Percentiles rank a stretch among this genome's conserved stretches.
Evolutionary conservation across 2,888 invertebrate species (phyloP).

Genomic region (Pinctada fucata): DNA sequence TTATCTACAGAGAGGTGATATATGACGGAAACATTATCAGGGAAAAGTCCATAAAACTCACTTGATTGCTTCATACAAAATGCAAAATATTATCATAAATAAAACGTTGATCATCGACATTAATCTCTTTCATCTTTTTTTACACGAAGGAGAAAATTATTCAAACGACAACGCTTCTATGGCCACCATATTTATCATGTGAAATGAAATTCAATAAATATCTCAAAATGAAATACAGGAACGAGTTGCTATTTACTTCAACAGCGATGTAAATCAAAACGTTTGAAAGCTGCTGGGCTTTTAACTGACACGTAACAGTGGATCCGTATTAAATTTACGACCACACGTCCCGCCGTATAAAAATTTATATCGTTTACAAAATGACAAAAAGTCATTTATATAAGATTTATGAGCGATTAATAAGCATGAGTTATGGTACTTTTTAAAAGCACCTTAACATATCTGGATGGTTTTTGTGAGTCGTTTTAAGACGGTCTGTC

Average conservation of each 20-base stretch:
- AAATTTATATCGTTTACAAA: slow-evolving; percentile 25
- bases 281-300: slow-evolving; percentile 16
- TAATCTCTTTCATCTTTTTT: background rate
- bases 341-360: slow-evolving; percentile 24
- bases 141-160: background rate
- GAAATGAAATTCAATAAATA: slow-evolving; percentile 1
- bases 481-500: slow-evolving; percentile 23
- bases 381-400: slow-evolving; percentile 33
- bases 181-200: background rate
- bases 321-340: slow-evolving; percentile 22
- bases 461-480: slow-evolving; percentile 14
- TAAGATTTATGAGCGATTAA: slow-evolving; percentile 33
- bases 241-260: slow-evolving; percentile 1
- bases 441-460: slow-evolving; percentile 27
- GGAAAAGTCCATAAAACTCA: too few relatives aligned
- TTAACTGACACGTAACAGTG: slow-evolving; percentile 29
- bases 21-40: too few relatives aligned
- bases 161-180: background rate
- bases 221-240: slow-evolving; percentile 1
- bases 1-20: too few relatives aligned
- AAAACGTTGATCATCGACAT: background rate
- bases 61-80: background rate
- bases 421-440: slow-evolving; percentile 32
- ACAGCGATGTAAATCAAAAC: background rate
- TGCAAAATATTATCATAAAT: background rate